phyloP scores from a whole-genome alignment of 35 echinoderm and acorn worm genomes.

The Apostichopus japonicus region DNA sequence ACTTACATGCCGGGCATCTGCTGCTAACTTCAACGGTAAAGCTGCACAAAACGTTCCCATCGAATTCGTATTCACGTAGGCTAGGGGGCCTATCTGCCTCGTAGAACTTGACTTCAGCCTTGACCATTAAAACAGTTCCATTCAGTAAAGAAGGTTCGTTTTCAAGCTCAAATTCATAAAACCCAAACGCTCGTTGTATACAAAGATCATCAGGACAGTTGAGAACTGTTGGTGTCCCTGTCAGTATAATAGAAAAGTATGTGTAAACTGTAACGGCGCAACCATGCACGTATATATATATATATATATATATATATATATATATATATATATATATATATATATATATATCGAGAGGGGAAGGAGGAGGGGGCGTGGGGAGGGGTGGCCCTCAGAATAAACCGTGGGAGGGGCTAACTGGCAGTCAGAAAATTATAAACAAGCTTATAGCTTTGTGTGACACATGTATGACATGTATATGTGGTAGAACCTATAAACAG shows the following conservation, averaged over 20 bases:
- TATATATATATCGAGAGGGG: too few relatives aligned
- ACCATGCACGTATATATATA: too few relatives aligned
- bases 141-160: not conserved
- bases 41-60: not conserved
- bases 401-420: too few relatives aligned
- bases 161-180: not conserved
- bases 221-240: slow-evolving; percentile 9
- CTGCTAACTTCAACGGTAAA: slow-evolving; percentile 7
- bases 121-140: not conserved
- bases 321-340: too few relatives aligned
- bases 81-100: not conserved
- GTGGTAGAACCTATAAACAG: too few relatives aligned
- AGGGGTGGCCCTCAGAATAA: too few relatives aligned
- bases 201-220: slow-evolving; percentile 24
- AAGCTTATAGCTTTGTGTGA: too few relatives aligned
- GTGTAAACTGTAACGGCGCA: not conserved
- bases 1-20: slow-evolving; percentile 4
- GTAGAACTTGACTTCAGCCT: not conserved
- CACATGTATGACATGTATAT: too few relatives aligned
- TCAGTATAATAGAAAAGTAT: not conserved
- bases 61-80: not conserved
- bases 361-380: too few relatives aligned
- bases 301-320: too few relatives aligned
- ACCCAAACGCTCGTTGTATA: not conserved
- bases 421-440: too few relatives aligned